These are phyloP conservation scores for Lepidocyrtinus sp. DNA, from an alignment of 2,888 invertebrate genomes.

Conservation along the genomic window DNA sequence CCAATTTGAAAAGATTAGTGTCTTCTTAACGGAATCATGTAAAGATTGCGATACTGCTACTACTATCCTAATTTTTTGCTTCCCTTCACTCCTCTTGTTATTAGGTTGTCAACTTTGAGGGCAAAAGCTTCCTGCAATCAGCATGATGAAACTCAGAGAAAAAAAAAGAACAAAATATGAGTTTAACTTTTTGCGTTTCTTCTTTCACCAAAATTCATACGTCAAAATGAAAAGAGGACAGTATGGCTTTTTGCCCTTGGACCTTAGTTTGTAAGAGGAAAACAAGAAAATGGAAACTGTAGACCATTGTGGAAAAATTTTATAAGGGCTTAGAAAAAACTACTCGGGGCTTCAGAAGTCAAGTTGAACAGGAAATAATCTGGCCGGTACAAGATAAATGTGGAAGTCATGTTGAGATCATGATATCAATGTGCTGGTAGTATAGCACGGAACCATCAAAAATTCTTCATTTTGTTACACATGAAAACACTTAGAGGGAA, in stretches of 20 bases:
- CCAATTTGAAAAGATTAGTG: conserved; percentile 60
- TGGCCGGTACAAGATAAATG: conserved; percentile 16
- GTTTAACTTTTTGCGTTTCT: conserved; percentile 22
- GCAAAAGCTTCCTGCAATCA: conserved; percentile 26
- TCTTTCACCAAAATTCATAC: not conserved
- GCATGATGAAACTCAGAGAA: conserved; percentile 27
- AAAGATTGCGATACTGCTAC: conserved; percentile 36
- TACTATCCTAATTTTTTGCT: conserved; percentile 23
- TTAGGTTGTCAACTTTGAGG: conserved; percentile 46
- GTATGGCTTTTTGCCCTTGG: not conserved
- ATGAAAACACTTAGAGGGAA: conserved; percentile 4
- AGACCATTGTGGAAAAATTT: conserved; percentile 9
- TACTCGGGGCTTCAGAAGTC: not conserved
- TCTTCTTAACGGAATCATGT: conserved; percentile 50
- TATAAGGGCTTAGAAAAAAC: conserved; percentile 1
- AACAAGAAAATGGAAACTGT: conserved; percentile 8
- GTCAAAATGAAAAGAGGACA: no score
- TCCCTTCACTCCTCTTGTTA: conserved; percentile 26
- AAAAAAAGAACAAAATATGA: conserved; percentile 22
- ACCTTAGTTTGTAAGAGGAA: not conserved
- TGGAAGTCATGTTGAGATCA: conserved; percentile 18
- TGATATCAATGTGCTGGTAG: not conserved
- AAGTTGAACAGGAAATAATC: conserved; percentile 16
- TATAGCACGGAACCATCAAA: not conserved
- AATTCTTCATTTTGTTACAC: conserved; percentile 4